Percentiles rank a stretch among this genome's conserved stretches.
Conservation (phyloP, 2,888 invertebrate species). For the Bhutanitis thaidina region DNA sequence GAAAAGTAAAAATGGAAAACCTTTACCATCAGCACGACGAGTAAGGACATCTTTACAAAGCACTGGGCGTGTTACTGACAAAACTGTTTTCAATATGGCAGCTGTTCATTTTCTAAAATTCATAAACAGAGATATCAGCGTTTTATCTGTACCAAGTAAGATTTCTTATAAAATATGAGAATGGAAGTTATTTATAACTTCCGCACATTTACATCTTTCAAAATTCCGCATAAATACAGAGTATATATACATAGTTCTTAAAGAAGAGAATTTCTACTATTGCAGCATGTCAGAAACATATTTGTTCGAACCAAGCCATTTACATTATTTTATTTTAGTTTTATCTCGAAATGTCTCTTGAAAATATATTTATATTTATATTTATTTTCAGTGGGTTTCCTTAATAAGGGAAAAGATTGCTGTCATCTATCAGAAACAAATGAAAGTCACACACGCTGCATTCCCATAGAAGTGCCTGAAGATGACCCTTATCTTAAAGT, state of each 20-base stretch:
- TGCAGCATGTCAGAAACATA: too few species aligned
- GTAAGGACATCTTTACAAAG: constrained; percentile 50
- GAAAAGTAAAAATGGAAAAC: constrained; percentile 36
- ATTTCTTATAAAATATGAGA: background rate
- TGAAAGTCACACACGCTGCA: constrained; percentile 43
- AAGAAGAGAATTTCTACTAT: too few species aligned
- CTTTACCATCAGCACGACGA: constrained; percentile 50
- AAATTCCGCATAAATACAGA: too few species aligned
- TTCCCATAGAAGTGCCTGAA: constrained; percentile 49
- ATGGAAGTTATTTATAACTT: too few species aligned
- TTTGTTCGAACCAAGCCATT: too few species aligned
- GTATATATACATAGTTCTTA: too few species aligned
- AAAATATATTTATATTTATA: too few species aligned
- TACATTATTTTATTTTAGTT: too few species aligned
- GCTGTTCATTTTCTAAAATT: constrained; percentile 48
- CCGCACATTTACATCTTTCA: too few species aligned
- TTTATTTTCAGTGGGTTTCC: constrained; percentile 46
- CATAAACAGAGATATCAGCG: constrained; percentile 49
- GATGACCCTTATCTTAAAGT: constrained; percentile 61
- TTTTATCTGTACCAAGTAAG: constrained; percentile 50
- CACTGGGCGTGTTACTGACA: constrained; percentile 50
- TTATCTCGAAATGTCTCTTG: too few species aligned
- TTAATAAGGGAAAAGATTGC: constrained; percentile 43
- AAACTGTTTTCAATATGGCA: constrained; percentile 42
- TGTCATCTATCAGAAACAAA: constrained; percentile 37